Conservation (phyloP, 2,888 invertebrate species). For the Epinotia nisella region DNA sequence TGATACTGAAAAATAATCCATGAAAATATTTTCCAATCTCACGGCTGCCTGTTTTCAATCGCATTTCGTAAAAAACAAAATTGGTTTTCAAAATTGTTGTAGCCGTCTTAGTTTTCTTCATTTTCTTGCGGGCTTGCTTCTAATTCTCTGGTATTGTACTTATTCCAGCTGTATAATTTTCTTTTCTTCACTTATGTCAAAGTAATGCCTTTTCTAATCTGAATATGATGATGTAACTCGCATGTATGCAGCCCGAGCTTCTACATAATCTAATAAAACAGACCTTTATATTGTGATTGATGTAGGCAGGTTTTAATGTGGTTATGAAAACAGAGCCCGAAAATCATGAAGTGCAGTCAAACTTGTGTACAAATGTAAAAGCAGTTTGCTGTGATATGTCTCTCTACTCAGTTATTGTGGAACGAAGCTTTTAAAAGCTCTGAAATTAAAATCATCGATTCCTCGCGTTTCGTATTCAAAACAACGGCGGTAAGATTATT, state of each 20-base stretch:
- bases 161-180: background rate
- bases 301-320: too few relatives aligned
- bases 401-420: background rate
- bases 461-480: background rate
- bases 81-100: constrained; percentile 10
- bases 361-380: too few relatives aligned
- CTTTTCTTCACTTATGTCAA: background rate
- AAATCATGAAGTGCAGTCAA: too few relatives aligned
- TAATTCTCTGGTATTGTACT: too few relatives aligned
- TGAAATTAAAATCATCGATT: background rate
- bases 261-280: too few relatives aligned
- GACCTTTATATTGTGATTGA: too few relatives aligned
- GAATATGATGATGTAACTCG: too few relatives aligned
- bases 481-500: background rate
- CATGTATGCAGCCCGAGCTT: too few relatives aligned
- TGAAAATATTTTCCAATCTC: constrained; percentile 23
- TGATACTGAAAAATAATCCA: constrained; percentile 20
- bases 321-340: too few relatives aligned
- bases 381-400: too few relatives aligned
- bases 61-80: constrained; percentile 5
- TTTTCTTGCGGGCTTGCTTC: too few relatives aligned
- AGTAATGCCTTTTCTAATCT: background rate
- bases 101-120: constrained; percentile 20
- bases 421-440: too few relatives aligned
- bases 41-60: constrained; percentile 10